These are phyloP conservation scores for Toxotes chatareus DNA, from an alignment of 2,113 vertebrate genomes.

Conservation along the genomic window DNA sequence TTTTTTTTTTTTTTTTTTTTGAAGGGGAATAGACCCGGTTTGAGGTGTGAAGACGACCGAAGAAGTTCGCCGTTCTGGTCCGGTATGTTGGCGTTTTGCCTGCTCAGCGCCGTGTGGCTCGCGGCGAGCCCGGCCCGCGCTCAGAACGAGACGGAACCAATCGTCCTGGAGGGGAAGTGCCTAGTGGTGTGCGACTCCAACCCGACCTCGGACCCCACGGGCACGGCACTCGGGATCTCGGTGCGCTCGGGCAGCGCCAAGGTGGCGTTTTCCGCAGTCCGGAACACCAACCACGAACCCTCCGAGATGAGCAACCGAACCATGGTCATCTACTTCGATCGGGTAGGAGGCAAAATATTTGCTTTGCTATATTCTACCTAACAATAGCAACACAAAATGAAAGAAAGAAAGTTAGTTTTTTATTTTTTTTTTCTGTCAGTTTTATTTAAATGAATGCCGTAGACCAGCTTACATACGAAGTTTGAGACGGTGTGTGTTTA, in stretches of 20 bases:
- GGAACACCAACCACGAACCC: conserved; percentile 98
- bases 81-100: conserved; percentile 83
- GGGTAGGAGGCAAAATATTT: conserved; percentile 79
- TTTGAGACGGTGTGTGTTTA: neutral
- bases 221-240: conserved; percentile 95
- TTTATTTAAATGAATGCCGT: neutral
- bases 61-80: conserved; percentile 60
- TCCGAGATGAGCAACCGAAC: conserved; percentile 99
- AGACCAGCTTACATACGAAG: neutral
- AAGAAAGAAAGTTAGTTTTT: neutral
- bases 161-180: conserved; percentile 96
- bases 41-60: conserved; percentile 32
- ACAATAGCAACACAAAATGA: too few species aligned
- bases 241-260: conserved; percentile 96
- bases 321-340: conserved; percentile 97
- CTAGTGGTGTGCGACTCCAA: conserved; percentile 98
- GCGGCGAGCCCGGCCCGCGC: conserved; percentile 82
- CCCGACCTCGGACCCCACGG: conserved; percentile 93
- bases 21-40: conserved; percentile 37
- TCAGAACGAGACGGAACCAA: conserved; percentile 97
- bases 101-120: conserved; percentile 88
- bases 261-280: conserved; percentile 95
- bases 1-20: conserved; percentile 21
- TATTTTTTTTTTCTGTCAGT: neutral
- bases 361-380: neutral